Percentiles rank a stretch among this genome's conserved stretches.
Conservation (phyloP, 1,140 invertebrate species). For the Stegodyphus dumicola region DNA sequence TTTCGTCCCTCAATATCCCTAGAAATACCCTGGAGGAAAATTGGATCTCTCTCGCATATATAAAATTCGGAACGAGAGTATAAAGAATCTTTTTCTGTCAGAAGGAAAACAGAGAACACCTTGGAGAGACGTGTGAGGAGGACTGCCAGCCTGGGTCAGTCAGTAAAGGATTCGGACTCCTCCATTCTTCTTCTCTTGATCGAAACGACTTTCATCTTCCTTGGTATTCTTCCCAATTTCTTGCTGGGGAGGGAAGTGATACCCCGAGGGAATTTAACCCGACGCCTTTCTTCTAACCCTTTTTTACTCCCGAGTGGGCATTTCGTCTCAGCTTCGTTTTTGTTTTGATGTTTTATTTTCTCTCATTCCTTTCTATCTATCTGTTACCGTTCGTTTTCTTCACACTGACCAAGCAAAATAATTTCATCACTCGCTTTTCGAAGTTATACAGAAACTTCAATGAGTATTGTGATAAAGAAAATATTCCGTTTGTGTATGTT, state of each 20-base stretch:
- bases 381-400: constrained; percentile 30
- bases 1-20: not conserved
- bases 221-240: constrained; percentile 28
- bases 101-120: constrained; percentile 33
- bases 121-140: not conserved
- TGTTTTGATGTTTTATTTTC: not conserved
- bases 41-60: constrained; percentile 39
- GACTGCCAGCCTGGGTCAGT: constrained; percentile 4
- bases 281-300: not conserved
- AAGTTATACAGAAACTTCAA: not conserved
- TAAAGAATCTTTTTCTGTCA: constrained; percentile 20
- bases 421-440: not conserved
- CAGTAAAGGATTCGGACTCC: constrained; percentile 33
- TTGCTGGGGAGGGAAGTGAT: constrained; percentile 10
- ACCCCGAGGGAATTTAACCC: constrained; percentile 13
- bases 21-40: constrained; percentile 35
- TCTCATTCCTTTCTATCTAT: constrained; percentile 16
- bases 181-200: constrained; percentile 36
- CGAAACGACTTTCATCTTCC: constrained; percentile 32
- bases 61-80: constrained; percentile 21
- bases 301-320: not conserved
- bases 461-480: no score
- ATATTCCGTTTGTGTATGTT: no score
- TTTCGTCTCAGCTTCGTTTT: constrained; percentile 15
- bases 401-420: not conserved